These are phyloP conservation scores for Formicarius rufipectus DNA, from an alignment of 2,113 vertebrate species.

Conservation along the genomic window DNA sequence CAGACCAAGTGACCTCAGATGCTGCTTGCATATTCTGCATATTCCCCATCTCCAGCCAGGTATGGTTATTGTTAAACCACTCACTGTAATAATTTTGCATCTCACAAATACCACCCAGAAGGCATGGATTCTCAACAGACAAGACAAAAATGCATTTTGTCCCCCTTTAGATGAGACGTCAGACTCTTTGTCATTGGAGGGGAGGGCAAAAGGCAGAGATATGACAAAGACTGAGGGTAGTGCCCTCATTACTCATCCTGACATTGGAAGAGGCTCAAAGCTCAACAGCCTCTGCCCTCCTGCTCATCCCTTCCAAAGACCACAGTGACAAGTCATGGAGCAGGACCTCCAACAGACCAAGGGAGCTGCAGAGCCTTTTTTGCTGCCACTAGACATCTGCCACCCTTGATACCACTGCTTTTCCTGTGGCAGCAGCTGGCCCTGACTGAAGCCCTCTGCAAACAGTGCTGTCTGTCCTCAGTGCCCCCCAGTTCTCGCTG, in stretches of 20 bases:
- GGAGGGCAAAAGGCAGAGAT: background rate
- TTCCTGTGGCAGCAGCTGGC: background rate
- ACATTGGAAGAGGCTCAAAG: background rate
- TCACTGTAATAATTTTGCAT: background rate
- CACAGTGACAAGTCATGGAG: background rate
- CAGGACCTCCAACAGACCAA: background rate
- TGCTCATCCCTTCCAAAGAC: background rate
- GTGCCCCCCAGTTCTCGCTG: background rate
- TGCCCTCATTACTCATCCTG: background rate
- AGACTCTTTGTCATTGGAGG: background rate
- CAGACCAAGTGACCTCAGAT: background rate
- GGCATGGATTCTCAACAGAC: background rate
- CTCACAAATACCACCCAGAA: too few relatives aligned
- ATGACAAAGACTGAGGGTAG: background rate
- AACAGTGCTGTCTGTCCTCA: background rate
- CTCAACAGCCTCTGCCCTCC: background rate
- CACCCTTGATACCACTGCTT: background rate
- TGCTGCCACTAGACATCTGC: background rate
- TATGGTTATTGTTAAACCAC: background rate
- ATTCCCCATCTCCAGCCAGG: background rate
- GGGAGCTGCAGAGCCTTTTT: background rate
- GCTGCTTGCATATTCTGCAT: background rate
- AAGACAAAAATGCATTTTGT: background rate
- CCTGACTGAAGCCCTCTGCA: background rate
- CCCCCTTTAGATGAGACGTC: background rate